Percentiles rank a stretch among this genome's conserved stretches.
These are phyloP conservation scores for Boleophthalmus pectinirostris DNA, from an alignment of 2,113 vertebrate genomes.

Conservation along the genomic window DNA sequence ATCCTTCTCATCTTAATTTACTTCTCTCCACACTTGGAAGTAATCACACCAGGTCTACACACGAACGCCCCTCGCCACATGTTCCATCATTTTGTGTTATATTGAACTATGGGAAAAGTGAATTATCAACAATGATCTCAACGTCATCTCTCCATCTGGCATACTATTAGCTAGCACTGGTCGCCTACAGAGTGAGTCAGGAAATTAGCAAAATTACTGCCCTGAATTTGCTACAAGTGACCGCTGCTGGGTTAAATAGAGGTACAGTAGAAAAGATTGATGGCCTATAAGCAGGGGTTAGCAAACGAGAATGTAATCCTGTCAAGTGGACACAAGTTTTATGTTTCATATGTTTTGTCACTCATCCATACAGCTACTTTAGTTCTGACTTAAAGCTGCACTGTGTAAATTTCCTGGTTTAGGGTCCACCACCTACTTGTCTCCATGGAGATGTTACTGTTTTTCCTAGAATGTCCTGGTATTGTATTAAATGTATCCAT, in stretches of 20 bases:
- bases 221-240: conserved; percentile 39
- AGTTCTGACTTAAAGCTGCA: no score
- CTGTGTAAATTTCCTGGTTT: no score
- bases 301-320: background rate
- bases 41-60: conserved; percentile 39
- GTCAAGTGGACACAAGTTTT: no score
- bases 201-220: conserved; percentile 68
- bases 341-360: no score
- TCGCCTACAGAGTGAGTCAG: conserved; percentile 55
- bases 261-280: conserved; percentile 10
- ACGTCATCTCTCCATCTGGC: conserved; percentile 65
- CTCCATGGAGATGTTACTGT: no score
- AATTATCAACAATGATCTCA: conserved; percentile 76
- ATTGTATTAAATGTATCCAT: no score
- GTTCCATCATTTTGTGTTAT: conserved; percentile 45
- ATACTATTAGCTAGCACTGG: conserved; percentile 47
- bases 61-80: conserved; percentile 34
- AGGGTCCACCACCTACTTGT: no score
- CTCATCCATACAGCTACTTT: no score
- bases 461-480: no score
- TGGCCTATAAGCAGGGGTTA: background rate
- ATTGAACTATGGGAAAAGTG: conserved; percentile 63
- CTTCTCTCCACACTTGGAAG: conserved; percentile 44
- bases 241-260: conserved; percentile 15
- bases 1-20: conserved; percentile 22